Evolutionary conservation across 2,888 invertebrate species (phyloP), one percentile per base, ranked within the genome.

Genomic region (Patella depressa): DNA sequence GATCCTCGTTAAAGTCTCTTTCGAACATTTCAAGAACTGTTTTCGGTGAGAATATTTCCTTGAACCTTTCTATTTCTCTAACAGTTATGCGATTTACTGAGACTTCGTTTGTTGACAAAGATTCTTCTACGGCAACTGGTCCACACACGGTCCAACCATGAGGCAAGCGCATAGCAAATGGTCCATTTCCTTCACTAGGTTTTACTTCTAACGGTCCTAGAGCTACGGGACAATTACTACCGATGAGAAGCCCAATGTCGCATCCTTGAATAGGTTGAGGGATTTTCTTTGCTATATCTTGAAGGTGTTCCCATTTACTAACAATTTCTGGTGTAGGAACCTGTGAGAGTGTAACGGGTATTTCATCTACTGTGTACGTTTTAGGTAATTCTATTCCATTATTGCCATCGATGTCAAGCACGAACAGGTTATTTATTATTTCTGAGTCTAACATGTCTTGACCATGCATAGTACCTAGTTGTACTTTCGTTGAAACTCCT

Each of bases 391-490:
- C 59, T 19, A 65, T 65, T 65, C 9, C n/a, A 65, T 65, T n/a
- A 19, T 65, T 19, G 24, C 65, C 65, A 65, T 19, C 24, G 7
- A 65, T 19, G 11, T 19, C 24, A 65, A 65, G n/a, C 5, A 65
- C 65, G 1, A 19, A 19, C 14, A 65, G 45, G 57, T 69, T 14
- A 45, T 57, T 54, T 19, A 34, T 72, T 29, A 54, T 24, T n/a
- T 29, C 24, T 15, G 34, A 53, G 17, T n/a, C 29, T 15, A 74
- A 53, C 12, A 54, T 77, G 14, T 53, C n/a, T 29, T 57, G 54
- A 53, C 19, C 45, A n/a, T 69, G 70, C 77, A 77, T 74, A 17
- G 73, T 77, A 29, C 74, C 77, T 29, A 77, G 15, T 29, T 45
- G 53, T 29, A 77, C 53, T 15, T 73, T 45, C 17, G 59, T 73